Evolutionary conservation across 2,888 invertebrate genomes (phyloP).

Genomic region (Lasiommata megera): DNA sequence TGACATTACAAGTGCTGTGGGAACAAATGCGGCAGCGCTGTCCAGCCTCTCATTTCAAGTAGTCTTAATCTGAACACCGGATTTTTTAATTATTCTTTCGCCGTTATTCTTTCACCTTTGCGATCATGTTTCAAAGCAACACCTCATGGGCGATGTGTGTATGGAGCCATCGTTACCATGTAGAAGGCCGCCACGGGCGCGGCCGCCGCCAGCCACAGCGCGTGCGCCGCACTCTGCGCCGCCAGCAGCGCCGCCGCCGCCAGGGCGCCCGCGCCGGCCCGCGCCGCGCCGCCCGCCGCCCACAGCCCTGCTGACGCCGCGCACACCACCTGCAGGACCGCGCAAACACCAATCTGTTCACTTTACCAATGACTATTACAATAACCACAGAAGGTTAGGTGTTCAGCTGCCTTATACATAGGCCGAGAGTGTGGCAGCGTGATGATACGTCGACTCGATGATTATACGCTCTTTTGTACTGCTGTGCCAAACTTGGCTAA

Average conservation of each 20-base stretch:
- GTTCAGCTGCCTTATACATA: too few relatives aligned
- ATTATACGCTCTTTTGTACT: too few relatives aligned
- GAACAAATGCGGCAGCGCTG: too few relatives aligned
- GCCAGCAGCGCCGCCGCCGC: conserved; percentile 36
- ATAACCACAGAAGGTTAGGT: too few relatives aligned
- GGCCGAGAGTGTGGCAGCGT: too few relatives aligned
- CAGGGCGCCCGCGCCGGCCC: conserved; percentile 38
- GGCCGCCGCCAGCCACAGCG: conserved; percentile 39
- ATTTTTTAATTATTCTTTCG: background rate
- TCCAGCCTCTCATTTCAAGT: too few relatives aligned
- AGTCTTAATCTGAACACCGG: too few relatives aligned
- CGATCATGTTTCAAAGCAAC: conserved; percentile 40
- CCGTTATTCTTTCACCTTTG: background rate
- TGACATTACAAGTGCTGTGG: too few relatives aligned
- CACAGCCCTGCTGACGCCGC: conserved; percentile 38
- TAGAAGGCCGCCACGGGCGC: conserved; percentile 48
- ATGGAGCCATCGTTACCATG: conserved; percentile 30
- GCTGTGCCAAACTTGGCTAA: too few relatives aligned
- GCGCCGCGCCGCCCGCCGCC: conserved; percentile 33
- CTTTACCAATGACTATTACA: background rate
- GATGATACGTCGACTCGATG: too few relatives aligned
- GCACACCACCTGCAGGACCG: conserved; percentile 30
- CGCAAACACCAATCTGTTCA: background rate
- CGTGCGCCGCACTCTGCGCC: conserved; percentile 40
- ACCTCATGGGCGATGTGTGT: conserved; percentile 54